Evolutionary conservation across 2,113 vertebrate genomes (phyloP), one percentile per base, ranked within the genome.

Genomic region (Elephas maximus): DNA sequence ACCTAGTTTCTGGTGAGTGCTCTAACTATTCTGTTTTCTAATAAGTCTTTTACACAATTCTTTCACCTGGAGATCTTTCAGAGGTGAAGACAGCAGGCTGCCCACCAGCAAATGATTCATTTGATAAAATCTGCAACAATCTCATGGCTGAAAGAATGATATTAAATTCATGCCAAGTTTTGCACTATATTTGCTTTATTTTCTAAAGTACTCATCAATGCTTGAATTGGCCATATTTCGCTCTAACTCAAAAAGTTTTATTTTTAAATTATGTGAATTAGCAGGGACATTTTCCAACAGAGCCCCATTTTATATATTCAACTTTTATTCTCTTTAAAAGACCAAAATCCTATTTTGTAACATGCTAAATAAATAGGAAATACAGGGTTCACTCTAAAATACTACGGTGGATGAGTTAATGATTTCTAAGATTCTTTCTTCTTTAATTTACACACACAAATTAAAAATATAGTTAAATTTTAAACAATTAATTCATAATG

Each of bases 321-420:
- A 83, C 3, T 78, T 57, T 77, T 65, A 60, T 74, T 95, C 10
- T 76, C 51, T 60, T 93, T 41, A 73, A 95, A n/a, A 78, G 37
- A 84, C 15, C 30, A 82, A 94, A n/a, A 76, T 67, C 33, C 41
- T 18, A 53, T 73, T 94, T 81, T 84, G 11, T 57, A 71, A 23
- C 20, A 53, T 60, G 2, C 11, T 80, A 79, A 60, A 23, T 82
- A 20, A 67, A 77, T 14, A 62, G 6, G 3, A 97, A 62, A 71
- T 33, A 12, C 15, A 24, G 6, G 0, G 7, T 62, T 92, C 77
- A 63, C 12, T 45, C 23, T 92, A 44, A 90, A 96, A 78, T 69
- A 60, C 4, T 14, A 81, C 33, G 5, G 8, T 41, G 71, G 41
- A 51, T 57, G n/a, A 97, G 24, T 44, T 80, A 62, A 0, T 69